Evolutionary conservation across 2,113 vertebrate genomes (phyloP).

Genomic region (Abramis brama): DNA sequence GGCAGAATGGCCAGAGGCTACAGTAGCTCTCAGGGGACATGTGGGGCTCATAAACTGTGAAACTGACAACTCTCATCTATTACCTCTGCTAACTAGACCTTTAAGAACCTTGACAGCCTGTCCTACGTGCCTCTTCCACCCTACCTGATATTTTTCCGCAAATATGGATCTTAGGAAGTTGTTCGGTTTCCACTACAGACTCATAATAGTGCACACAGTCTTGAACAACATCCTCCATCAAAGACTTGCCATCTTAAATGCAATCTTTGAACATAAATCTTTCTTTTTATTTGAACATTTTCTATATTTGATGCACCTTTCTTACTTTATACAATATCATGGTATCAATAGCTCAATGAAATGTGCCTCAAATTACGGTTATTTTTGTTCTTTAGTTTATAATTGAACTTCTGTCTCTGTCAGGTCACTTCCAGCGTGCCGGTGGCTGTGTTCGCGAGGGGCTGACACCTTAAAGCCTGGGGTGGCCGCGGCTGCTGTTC

Average conservation of each 20-base stretch:
- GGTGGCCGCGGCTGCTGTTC: conserved; percentile 56
- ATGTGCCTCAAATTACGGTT: background rate
- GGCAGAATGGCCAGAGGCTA: conserved; percentile 99
- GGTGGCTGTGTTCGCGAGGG: conserved; percentile 25
- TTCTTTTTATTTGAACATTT: background rate
- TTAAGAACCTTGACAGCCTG: conserved; percentile 97
- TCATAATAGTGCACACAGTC: conserved; percentile 41
- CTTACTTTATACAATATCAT: background rate
- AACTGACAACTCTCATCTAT: conserved; percentile 99
- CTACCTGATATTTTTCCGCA: conserved; percentile 65
- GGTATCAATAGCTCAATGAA: background rate
- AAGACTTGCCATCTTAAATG: conserved; percentile 54
- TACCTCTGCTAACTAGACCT: conserved; percentile 99
- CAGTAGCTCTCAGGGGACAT: conserved; percentile 90
- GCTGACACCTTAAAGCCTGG: conserved; percentile 51
- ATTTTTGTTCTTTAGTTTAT: background rate
- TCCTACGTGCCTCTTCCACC: conserved; percentile 71
- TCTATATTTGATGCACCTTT: background rate
- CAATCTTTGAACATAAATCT: background rate
- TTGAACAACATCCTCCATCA: conserved; percentile 65
- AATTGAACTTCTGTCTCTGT: background rate
- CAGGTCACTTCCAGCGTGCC: conserved; percentile 52
- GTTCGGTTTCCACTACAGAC: conserved; percentile 67
- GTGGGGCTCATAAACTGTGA: conserved; percentile 95
- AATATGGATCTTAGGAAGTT: conserved; percentile 69